These are phyloP conservation scores for Dione juno DNA, from an alignment of 2,888 invertebrate genomes.

Conservation along the genomic window DNA sequence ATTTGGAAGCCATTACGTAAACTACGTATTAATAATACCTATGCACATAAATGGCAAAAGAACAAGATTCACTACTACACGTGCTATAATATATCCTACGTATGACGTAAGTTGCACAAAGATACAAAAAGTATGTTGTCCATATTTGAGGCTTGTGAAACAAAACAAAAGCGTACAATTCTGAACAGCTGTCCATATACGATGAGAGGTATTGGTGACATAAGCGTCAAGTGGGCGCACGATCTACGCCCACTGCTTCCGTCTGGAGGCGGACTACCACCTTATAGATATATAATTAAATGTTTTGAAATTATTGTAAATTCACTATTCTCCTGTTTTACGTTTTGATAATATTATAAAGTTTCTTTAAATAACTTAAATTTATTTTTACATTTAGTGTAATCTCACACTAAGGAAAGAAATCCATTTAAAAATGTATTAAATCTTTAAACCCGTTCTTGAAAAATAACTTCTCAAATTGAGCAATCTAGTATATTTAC, in stretches of 20 bases:
- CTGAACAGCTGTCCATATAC: slow-evolving; percentile 67
- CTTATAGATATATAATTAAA: slow-evolving; percentile 64
- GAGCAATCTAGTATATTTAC: too few relatives aligned
- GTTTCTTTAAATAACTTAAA: too few relatives aligned
- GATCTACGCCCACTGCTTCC: slow-evolving; percentile 78
- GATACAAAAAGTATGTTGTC: not conserved
- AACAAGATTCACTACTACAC: not conserved
- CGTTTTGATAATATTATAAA: too few relatives aligned
- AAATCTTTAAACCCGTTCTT: too few relatives aligned
- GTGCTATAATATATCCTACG: not conserved
- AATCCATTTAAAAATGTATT: too few relatives aligned
- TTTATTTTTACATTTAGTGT: too few relatives aligned
- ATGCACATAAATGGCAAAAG: too few relatives aligned
- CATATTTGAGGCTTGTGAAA: not conserved
- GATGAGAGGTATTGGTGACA: slow-evolving; percentile 75
- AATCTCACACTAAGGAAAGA: too few relatives aligned
- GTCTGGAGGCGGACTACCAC: slow-evolving; percentile 73
- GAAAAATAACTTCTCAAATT: too few relatives aligned
- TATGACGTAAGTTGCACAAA: not conserved
- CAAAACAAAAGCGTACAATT: slow-evolving; percentile 35
- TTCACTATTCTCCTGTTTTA: not conserved
- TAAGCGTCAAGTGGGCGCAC: slow-evolving; percentile 74
- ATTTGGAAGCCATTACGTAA: too few relatives aligned
- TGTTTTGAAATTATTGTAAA: not conserved
- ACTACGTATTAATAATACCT: too few relatives aligned